Conservation (phyloP, 2,797 vertebrate genomes). For the Knipowitschia caucasica region DNA sequence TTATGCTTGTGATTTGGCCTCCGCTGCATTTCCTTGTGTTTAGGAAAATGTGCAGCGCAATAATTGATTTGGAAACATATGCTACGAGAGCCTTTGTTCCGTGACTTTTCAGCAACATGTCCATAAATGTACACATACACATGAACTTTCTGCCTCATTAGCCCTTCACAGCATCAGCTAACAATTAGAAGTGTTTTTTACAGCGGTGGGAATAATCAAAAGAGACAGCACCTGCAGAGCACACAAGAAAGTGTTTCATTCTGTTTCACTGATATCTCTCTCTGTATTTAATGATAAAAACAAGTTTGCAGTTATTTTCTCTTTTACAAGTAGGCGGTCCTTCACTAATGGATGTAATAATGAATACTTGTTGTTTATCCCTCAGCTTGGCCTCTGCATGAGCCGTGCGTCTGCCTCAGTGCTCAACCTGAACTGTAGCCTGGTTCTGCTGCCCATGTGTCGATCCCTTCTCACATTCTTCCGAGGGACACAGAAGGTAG, state of each 20-base stretch:
- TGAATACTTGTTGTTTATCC: slow-evolving; percentile 36
- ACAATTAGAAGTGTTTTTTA: slow-evolving; percentile 10
- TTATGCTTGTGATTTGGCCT: slow-evolving; percentile 48
- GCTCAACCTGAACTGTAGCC: slow-evolving; percentile 94
- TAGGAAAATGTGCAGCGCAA: slow-evolving; percentile 19
- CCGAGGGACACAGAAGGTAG: slow-evolving; percentile 84
- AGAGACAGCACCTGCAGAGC: slow-evolving; percentile 39
- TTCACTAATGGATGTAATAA: no score
- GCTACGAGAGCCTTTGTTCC: neutral
- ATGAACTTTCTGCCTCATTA: slow-evolving; percentile 5
- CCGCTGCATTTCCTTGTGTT: slow-evolving; percentile 45
- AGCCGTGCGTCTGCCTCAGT: slow-evolving; percentile 94
- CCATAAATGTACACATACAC: neutral
- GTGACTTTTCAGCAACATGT: no score
- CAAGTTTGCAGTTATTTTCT: neutral
- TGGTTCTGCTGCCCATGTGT: slow-evolving; percentile 91
- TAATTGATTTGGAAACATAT: no score
- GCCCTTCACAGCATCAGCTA: slow-evolving; percentile 1
- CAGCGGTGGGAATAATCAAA: slow-evolving; percentile 24
- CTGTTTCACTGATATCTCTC: slow-evolving; percentile 7
- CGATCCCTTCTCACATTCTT: slow-evolving; percentile 85
- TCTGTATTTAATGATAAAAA: neutral
- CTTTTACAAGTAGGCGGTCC: neutral
- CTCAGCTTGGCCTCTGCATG: slow-evolving; percentile 92
- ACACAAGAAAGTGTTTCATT: slow-evolving; percentile 34